Evolutionary conservation across 2,888 invertebrate species (phyloP), one percentile per base, ranked within the genome.

Genomic region (Idaea biselata): DNA sequence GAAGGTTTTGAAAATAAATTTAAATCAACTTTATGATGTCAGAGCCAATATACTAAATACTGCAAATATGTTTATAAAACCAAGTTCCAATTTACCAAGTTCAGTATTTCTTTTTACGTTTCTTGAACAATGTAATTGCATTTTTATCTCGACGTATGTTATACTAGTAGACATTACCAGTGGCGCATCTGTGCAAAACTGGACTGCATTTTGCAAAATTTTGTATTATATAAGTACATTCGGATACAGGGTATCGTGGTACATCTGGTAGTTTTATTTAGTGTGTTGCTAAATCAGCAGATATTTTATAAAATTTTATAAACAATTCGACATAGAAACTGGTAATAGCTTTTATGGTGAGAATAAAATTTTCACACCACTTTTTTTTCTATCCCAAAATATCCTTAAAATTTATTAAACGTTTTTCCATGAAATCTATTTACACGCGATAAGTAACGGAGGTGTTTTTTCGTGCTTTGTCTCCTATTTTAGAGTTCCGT

Each of bases 381-480:
- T 32, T 44, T 44, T 44, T 44, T 44, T 44, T 44, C 44, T 44
- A 11, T 44, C 7, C 44, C 44, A 14, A 44, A 44, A 44, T 44
- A 44, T 44, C 44, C 44, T 44, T 44, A 44, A 44, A 44, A 44
- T 8, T 44, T 44, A 8, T 44, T 44, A 44, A 44, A 44, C 44
- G 44, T 44, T 44, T 44, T 44, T 44, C 44, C 44, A 44, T 44
- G 44, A 44, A 44, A 44, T 44, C 44, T 44, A 44, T 44, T 44
- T 44, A 44, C 44, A 44, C 44, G 44, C 44, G 44, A 44, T 44
- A 44, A 44, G 44, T 44, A 11, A 44, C 11, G 14, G 44, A 44
- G 7, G 44, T 44, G 44, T 44, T 44, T 11, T 33, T 44, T 44
- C 14, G 6, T 3, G 44, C 14, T 44, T 44, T 44, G 44, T 44